These are phyloP conservation scores for Drosophila limbata DNA, from an alignment of 2,888 invertebrate genomes.

Conservation along the genomic window DNA sequence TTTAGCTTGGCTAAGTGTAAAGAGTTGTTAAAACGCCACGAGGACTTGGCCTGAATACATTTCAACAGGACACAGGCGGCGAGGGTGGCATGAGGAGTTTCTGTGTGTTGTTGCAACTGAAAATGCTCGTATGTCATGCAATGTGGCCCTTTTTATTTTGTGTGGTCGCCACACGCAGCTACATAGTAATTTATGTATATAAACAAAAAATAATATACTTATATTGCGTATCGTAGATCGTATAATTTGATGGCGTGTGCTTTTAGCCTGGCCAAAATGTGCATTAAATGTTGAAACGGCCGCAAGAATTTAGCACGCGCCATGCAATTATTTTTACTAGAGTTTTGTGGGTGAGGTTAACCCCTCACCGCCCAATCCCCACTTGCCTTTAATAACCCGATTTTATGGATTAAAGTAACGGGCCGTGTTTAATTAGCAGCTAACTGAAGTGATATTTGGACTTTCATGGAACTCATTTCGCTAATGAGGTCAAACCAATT, in stretches of 20 bases:
- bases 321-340: constrained; percentile 60
- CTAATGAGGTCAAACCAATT: constrained; percentile 45
- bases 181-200: constrained; percentile 31
- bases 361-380: not conserved
- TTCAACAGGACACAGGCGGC: not conserved
- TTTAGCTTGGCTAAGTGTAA: constrained; percentile 53
- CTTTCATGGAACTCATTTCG: constrained; percentile 26
- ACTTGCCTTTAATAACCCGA: not conserved
- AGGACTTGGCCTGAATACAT: constrained; percentile 67
- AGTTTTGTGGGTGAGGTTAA: not conserved
- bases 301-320: constrained; percentile 71
- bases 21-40: constrained; percentile 65
- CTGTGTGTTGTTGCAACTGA: constrained; percentile 44
- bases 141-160: constrained; percentile 28
- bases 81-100: not conserved
- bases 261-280: constrained; percentile 62
- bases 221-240: constrained; percentile 56
- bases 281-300: constrained; percentile 66
- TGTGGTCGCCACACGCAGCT: constrained; percentile 42
- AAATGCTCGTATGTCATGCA: constrained; percentile 73
- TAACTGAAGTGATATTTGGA: constrained; percentile 43
- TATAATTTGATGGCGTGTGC: constrained; percentile 71
- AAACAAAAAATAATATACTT: constrained; percentile 19
- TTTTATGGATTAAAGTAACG: constrained; percentile 25
- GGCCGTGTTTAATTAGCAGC: constrained; percentile 46